Evolutionary conservation across 1,140 invertebrate species (phyloP), one percentile per base, ranked within the genome.

Genomic region (Hydropsyche tenuis): DNA sequence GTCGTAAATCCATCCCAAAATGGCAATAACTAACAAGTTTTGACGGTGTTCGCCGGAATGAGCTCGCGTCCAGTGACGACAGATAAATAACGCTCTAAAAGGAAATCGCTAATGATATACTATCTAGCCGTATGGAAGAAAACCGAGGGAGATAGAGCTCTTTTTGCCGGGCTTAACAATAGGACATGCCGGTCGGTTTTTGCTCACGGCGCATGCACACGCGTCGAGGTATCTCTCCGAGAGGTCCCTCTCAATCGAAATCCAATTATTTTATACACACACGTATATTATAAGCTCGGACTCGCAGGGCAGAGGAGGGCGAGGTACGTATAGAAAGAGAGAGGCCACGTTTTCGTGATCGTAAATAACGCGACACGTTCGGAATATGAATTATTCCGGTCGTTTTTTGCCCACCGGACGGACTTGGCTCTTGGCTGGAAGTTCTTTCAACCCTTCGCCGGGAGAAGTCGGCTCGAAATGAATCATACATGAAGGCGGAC

Each of bases 361-460:
- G 72, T 78, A 78, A 78, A 78, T 73, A 72, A 69, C 48, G 81
- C 83, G 81, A 82, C 83, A 83, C 82, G 82, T 81, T 78, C 73
- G 46, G 82, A 85, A 84, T 83, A 86, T 86, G 82, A 86, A 85
- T 85, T 85, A 85, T 85, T 85, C 83, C 78, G 78, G 63, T 60
- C 65, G 64, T 77, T 77, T 74, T 75, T 74, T 74, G 66, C 64
- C 5, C 16, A 27, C 74, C 66, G 74, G 74, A 73, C 30, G 30
- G 30, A 37, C 30, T 37, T 9, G 30, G 9, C 30, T 37, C 70
- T 73, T 63, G 43, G 64, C 72, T 69, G 64, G 70, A 72, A 63
- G 62, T 68, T 69, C 53, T 72, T 65, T 51, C 75, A 70, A 73
- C 73, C 73, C 69, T 69, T 68, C 69, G 71, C 27, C 56, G 22